phyloP scores from a whole-genome alignment of 2,113 vertebrate species.

The Rhinolophus ferrumequinum region DNA sequence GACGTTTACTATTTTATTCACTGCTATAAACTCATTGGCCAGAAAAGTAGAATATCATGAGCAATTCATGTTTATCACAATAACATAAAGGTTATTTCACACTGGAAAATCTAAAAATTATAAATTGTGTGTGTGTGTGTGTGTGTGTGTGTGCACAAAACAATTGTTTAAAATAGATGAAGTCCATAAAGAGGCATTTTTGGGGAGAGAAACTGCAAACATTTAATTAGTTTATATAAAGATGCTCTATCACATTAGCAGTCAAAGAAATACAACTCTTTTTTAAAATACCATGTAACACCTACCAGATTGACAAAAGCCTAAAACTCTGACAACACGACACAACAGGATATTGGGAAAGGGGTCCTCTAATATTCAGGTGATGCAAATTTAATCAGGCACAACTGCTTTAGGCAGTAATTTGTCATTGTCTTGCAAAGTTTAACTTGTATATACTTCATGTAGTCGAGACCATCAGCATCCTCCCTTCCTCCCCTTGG shows the following conservation, averaged over 20 bases:
- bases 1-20: background rate
- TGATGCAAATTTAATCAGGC: background rate
- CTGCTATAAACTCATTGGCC: background rate
- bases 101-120: background rate
- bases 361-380: background rate
- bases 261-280: background rate
- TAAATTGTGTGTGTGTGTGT: too few species aligned
- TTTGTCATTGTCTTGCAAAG: background rate
- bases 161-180: background rate
- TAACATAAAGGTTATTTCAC: background rate
- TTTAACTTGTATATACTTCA: background rate
- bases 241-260: background rate
- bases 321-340: background rate
- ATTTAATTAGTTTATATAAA: slow-evolving; percentile 20
- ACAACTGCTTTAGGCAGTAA: background rate
- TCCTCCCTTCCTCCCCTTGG: rapidly evolving
- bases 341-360: background rate
- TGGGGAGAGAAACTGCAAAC: background rate
- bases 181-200: background rate
- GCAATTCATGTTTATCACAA: background rate
- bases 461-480: background rate
- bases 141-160: too few species aligned
- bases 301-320: background rate
- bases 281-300: background rate
- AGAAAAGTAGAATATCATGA: background rate